Evolutionary conservation across 1,140 invertebrate genomes (phyloP), one percentile per base, ranked within the genome.

Genomic region (Pomacea maculata): DNA sequence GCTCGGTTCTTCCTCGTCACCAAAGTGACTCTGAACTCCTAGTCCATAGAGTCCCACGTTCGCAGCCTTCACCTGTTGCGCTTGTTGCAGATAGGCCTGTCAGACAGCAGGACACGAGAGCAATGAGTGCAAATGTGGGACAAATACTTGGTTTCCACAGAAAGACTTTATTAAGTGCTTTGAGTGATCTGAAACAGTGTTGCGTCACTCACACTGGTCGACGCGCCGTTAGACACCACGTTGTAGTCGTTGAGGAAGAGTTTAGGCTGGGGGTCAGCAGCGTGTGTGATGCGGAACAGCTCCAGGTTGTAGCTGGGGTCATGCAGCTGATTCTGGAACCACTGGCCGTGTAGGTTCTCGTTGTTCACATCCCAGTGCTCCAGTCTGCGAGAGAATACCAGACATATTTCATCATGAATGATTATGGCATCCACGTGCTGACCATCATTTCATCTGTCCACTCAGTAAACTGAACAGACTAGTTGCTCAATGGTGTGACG

Each of bases 361-460:
- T 89, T 89, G 83, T 88, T 87, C 6, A 89, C 87, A 80, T 89
- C 88, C 88, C 87, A 89, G 57, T 61, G 57, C 57, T 61, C 57
- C 15, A 61, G 57, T 61, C 57, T 61, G 57, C 11, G 57, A 61
- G 15, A 61, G 57, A 11, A 61, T 11, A 61, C 57, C 3, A 61
- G 15, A 11, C 1, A 61, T 14, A 14, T 61, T 61, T 61, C 9
- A 61, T 57, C 55, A 10, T 0, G 9, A 0, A 0, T 57, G 55
- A 57, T 61, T 61, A 9, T 17, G 57, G 57, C 57, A 14, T 61
- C 15, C 11, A 1, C 57, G 9, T 61, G 55, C 9, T 57, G 9
- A 57, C 14, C 55, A 57, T 61, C 57, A 61, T 8, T 14, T 61
- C 57, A 61, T 6, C 57, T 14, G 57, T 61, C 15, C 57, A 17